Percentiles rank a stretch among this genome's conserved stretches.
Evolutionary conservation across 2,797 vertebrate species (phyloP).

Genomic region (Enteromius mattozi): DNA sequence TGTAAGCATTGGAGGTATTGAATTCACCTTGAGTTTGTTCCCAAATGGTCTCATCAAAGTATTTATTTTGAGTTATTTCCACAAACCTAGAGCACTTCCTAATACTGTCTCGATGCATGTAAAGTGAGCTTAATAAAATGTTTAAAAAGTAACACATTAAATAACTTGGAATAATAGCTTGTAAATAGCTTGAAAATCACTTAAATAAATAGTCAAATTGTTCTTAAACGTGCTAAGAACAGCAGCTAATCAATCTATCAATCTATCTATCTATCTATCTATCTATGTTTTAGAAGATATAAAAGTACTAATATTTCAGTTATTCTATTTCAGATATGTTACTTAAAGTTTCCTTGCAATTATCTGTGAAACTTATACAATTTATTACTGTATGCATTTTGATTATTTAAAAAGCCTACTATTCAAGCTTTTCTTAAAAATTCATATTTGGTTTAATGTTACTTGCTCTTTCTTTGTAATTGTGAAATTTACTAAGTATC

Average conservation of each 20-base stretch:
- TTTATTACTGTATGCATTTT: neutral
- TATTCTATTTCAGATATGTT: neutral
- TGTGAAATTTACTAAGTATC: neutral
- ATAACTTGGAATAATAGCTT: neutral
- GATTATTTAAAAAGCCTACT: neutral
- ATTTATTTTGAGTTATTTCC: conserved; percentile 1
- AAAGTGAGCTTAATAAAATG: neutral
- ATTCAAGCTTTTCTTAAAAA: neutral
- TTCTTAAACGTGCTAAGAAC: neutral
- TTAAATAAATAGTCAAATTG: neutral
- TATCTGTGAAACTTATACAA: neutral
- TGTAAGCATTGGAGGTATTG: conserved; percentile 1
- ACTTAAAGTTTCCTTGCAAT: neutral
- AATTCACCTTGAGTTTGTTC: conserved; percentile 9
- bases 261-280: too few species aligned
- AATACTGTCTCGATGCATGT: neutral
- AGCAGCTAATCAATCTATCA: too few species aligned
- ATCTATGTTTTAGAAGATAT: too few species aligned
- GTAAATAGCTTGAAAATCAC: neutral
- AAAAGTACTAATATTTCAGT: neutral
- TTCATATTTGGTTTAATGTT: neutral
- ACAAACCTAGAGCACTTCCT: neutral
- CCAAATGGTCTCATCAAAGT: conserved; percentile 13
- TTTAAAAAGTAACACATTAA: neutral
- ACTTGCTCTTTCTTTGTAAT: neutral